These are phyloP conservation scores for Apis cerana DNA, from an alignment of 1,140 invertebrate genomes.

Conservation along the genomic window DNA sequence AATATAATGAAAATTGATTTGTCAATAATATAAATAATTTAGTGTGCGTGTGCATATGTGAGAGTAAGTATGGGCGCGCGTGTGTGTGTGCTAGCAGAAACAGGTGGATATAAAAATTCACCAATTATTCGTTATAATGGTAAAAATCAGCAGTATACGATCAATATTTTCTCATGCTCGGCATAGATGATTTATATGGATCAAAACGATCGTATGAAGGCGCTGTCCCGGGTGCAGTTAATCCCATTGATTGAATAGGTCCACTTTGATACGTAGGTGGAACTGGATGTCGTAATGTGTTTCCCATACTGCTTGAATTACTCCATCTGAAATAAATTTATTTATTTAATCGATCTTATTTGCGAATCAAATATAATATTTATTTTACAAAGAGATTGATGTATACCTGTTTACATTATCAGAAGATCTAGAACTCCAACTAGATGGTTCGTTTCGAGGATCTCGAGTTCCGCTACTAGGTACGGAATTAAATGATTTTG, in stretches of 20 bases:
- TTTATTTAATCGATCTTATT: neutral
- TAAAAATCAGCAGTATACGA: neutral
- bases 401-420: slow-evolving; percentile 75
- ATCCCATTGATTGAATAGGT: slow-evolving; percentile 75
- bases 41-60: neutral
- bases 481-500: slow-evolving; percentile 79
- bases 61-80: neutral
- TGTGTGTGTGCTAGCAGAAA: neutral
- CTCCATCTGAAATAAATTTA: slow-evolving; percentile 72
- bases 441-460: slow-evolving; percentile 75
- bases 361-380: neutral
- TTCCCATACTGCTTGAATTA: slow-evolving; percentile 77
- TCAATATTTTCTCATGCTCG: slow-evolving; percentile 78
- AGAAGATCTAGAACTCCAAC: slow-evolving; percentile 77
- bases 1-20: slow-evolving; percentile 11
- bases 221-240: slow-evolving; percentile 74
- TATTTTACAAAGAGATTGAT: neutral
- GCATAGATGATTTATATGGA: slow-evolving; percentile 78
- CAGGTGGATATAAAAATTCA: neutral
- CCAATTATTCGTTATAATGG: slow-evolving; percentile 2
- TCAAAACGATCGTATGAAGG: slow-evolving; percentile 78
- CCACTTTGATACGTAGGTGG: slow-evolving; percentile 78
- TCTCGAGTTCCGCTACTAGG: slow-evolving; percentile 73
- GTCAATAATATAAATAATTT: slow-evolving; percentile 8
- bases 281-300: slow-evolving; percentile 76